Evolutionary conservation across 1,140 invertebrate genomes (phyloP), one percentile per base, ranked within the genome.

Genomic region (Elymnias hypermnestra): DNA sequence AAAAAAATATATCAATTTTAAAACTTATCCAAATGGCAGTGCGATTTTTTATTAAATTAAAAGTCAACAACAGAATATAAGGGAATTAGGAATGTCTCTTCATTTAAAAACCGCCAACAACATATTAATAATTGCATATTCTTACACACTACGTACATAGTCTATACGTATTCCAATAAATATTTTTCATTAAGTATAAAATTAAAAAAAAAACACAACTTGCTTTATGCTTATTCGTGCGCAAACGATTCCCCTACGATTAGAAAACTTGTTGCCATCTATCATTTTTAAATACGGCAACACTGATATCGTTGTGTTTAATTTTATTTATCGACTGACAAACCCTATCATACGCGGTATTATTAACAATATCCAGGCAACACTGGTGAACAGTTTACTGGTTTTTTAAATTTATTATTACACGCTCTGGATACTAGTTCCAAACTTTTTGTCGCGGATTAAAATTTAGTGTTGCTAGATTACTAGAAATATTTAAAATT

Each of bases 121-220:
- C n/a, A 35, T 25, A 15, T 13, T 46, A 53, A 39, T 31, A 47
- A 41, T 36, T 41, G 46, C 41, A 43, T 50, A 50, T 43, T 8
- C 47, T 50, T 50, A 50, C 70, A 77, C 33, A 36, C 69, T 79
- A 79, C 68, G 57, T 70, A 66, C 62, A 70, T 38, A 51, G 25
- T 57, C 62, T 52, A 71, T 78, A 74, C 72, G 67, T 70, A 33
- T 58, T 35, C 65, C 68, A 79, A 79, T 79, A 83, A 79, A 79
- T 78, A 81, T 67, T 53, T 55, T 64, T 73, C 63, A 8, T 68
- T 74, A 78, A 81, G 74, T 81, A 81, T 79, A 83, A 79, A 83
- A 77, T 79, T 77, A 65, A 74, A 82, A 79, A 76, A 78, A 69
- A 77, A 73, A 77, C 67, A 75, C 66, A 73, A 52, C 59, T 22